phyloP scores from a whole-genome alignment of 2,797 vertebrate genomes.

The Sparus aurata region DNA sequence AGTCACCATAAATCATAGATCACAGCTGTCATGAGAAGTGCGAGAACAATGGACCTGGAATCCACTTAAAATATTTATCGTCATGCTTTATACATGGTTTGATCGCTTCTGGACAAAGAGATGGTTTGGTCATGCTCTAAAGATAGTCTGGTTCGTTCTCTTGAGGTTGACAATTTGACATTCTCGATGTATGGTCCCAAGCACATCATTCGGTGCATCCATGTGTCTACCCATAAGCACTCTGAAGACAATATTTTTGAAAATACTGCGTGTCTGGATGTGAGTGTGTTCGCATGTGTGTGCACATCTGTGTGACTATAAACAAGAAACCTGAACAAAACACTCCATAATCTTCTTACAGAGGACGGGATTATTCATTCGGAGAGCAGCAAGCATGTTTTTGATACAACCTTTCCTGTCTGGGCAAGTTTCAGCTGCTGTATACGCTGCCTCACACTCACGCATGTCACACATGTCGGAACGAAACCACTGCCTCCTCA shows the following conservation, averaged over 20 bases:
- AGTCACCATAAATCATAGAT: too few relatives aligned
- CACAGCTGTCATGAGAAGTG: too few relatives aligned
- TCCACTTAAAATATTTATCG: too few relatives aligned
- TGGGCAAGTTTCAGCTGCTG: not conserved
- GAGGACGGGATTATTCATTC: slow-evolving; percentile 53
- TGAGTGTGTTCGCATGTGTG: slow-evolving; percentile 6
- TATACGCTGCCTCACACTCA: not conserved
- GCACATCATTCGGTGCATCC: not conserved
- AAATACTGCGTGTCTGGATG: not conserved
- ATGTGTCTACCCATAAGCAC: slow-evolving; percentile 2
- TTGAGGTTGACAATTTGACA: too few relatives aligned
- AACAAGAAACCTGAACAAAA: slow-evolving; percentile 59
- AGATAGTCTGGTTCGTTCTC: too few relatives aligned
- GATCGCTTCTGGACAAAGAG: too few relatives aligned
- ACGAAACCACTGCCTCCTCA: not conserved
- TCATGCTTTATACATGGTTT: too few relatives aligned
- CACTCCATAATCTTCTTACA: slow-evolving; percentile 51
- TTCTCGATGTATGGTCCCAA: not conserved
- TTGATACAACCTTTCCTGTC: slow-evolving; percentile 45
- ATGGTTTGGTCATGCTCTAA: too few relatives aligned
- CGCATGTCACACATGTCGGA: not conserved
- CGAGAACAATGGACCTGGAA: too few relatives aligned
- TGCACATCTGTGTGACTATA: slow-evolving; percentile 43
- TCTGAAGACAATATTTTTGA: not conserved
- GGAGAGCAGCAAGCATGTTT: slow-evolving; percentile 42